Conservation (phyloP, 2,888 invertebrate genomes). For the Erebia ligea region DNA sequence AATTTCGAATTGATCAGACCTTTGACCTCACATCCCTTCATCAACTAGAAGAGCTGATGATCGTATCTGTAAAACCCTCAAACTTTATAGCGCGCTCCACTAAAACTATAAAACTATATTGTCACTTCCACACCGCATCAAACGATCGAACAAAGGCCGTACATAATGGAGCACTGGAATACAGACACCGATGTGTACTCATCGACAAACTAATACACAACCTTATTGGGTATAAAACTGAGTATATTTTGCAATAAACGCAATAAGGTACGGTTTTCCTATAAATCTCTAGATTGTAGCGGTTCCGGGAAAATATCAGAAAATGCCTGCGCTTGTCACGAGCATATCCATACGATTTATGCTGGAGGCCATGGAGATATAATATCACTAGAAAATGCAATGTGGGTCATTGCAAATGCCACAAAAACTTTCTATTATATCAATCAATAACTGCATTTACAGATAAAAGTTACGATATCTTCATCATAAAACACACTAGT, state of each 20-base stretch:
- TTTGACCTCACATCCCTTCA: too few species aligned
- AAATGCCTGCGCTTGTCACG: conserved; percentile 13
- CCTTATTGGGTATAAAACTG: not conserved
- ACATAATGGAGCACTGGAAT: conserved; percentile 5
- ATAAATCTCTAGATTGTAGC: not conserved
- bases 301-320: conserved; percentile 14
- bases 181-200: conserved; percentile 2
- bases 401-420: not conserved
- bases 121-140: not conserved
- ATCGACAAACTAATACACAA: not conserved
- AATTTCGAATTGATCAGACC: too few species aligned
- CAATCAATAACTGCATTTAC: too few species aligned
- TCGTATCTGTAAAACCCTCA: not conserved
- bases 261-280: not conserved
- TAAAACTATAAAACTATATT: not conserved
- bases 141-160: conserved; percentile 4
- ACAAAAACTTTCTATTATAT: not conserved
- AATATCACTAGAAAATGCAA: not conserved
- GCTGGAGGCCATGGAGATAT: not conserved
- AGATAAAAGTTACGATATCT: too few species aligned
- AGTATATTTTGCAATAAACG: not conserved
- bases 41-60: too few species aligned
- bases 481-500: too few species aligned
- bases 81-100: not conserved
- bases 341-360: conserved; percentile 4